Evolutionary conservation across 2,797 vertebrate species (phyloP).

Genomic region (Cirrhinus molitorella): DNA sequence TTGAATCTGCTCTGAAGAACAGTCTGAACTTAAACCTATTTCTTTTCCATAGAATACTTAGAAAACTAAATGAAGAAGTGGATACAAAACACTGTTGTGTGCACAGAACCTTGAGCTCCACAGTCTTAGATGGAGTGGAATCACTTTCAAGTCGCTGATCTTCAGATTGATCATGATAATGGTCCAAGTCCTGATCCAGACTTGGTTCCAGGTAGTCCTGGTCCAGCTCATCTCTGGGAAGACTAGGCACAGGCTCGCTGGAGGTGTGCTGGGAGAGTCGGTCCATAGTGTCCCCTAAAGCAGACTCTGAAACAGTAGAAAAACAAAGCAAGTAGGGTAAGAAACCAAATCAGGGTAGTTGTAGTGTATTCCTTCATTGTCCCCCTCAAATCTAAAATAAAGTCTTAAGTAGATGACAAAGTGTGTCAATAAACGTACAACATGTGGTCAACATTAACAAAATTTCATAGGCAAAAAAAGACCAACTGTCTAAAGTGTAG

Average conservation of each 20-base stretch:
- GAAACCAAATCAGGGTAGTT: background rate
- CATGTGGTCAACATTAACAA: background rate
- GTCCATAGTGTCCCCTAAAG: slow-evolving; percentile 91
- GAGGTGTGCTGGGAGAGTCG: slow-evolving; percentile 80
- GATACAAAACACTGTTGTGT: background rate
- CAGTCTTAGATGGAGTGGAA: slow-evolving; percentile 85
- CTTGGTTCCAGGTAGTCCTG: slow-evolving; percentile 73
- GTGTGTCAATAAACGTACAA: background rate
- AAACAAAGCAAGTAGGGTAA: background rate
- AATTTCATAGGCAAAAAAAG: background rate
- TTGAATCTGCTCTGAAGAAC: slow-evolving; percentile 26
- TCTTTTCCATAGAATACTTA: background rate
- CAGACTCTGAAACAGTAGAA: slow-evolving; percentile 79
- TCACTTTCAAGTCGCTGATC: slow-evolving; percentile 76
- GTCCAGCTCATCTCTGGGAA: slow-evolving; percentile 83
- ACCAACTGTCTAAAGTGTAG: background rate
- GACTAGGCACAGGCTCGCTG: slow-evolving; percentile 78
- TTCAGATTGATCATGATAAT: slow-evolving; percentile 70
- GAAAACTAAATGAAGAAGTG: background rate
- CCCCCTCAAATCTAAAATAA: background rate
- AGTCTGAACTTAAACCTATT: background rate
- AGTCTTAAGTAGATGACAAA: background rate
- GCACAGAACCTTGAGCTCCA: slow-evolving; percentile 90
- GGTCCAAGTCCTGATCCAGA: slow-evolving; percentile 77
- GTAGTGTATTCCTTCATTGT: background rate